A percentile compares a stretch with the other conserved stretches of the same genome.
Conservation (phyloP, 2,113 vertebrate genomes). For the Dissostichus mawsoni region DNA sequence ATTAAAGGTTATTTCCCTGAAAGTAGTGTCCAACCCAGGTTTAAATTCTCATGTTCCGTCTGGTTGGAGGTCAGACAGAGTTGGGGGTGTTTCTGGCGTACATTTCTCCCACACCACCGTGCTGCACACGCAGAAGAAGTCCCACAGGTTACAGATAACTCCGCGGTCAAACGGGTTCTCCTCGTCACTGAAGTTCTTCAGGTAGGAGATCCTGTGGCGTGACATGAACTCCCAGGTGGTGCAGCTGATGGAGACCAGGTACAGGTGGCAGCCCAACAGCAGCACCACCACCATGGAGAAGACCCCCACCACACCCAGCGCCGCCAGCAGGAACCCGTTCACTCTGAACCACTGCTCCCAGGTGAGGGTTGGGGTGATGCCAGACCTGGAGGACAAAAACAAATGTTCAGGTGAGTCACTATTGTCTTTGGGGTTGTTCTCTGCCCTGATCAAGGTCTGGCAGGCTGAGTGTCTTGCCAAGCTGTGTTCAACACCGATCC, state of each 20-base stretch:
- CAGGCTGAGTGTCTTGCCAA: too few relatives aligned
- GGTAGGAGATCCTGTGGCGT: slow-evolving; percentile 90
- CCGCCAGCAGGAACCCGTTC: slow-evolving; percentile 85
- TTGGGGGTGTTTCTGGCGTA: slow-evolving; percentile 76
- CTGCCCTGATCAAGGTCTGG: too few relatives aligned
- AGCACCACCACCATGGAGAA: slow-evolving; percentile 83
- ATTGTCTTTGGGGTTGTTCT: too few relatives aligned
- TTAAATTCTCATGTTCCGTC: neutral
- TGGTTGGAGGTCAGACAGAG: slow-evolving; percentile 66
- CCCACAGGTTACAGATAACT: slow-evolving; percentile 89
- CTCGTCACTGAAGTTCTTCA: slow-evolving; percentile 83
- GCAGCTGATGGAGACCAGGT: slow-evolving; percentile 91
- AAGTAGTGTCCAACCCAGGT: neutral
- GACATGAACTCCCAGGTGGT: slow-evolving; percentile 99
- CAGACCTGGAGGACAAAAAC: slow-evolving; percentile 84
- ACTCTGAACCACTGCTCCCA: slow-evolving; percentile 87
- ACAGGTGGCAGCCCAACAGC: slow-evolving; percentile 91
- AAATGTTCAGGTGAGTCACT: too few relatives aligned
- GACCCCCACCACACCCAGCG: slow-evolving; percentile 81
- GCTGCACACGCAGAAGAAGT: slow-evolving; percentile 91
- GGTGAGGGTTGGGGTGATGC: slow-evolving; percentile 80
- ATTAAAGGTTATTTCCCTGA: neutral
- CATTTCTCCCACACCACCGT: slow-evolving; percentile 89
- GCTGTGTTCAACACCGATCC: neutral
- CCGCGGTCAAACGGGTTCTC: slow-evolving; percentile 94